Conservation (phyloP, 2,113 vertebrate genomes). For the Euleptes europaea region DNA sequence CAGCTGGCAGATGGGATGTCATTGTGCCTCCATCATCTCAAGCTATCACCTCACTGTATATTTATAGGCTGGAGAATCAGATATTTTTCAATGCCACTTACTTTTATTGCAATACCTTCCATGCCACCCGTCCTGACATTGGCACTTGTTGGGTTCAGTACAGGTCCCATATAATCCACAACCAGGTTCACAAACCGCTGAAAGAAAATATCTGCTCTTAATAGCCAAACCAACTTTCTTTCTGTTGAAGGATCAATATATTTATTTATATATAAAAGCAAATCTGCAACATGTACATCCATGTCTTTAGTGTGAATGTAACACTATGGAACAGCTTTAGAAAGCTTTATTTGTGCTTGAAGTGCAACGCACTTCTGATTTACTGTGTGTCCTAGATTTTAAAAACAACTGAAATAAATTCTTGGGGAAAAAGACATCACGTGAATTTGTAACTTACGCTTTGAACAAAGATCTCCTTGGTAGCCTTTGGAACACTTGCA, state of each 20-base stretch:
- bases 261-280: background rate
- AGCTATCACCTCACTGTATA: background rate
- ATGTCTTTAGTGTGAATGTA: background rate
- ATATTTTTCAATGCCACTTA: conserved; percentile 69
- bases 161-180: conserved; percentile 84
- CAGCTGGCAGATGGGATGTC: background rate
- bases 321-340: background rate
- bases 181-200: conserved; percentile 87
- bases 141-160: conserved; percentile 85
- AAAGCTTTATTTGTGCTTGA: too few relatives aligned
- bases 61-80: background rate
- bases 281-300: too few relatives aligned
- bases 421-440: accelerated
- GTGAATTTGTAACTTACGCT: conserved; percentile 75
- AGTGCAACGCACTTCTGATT: too few relatives aligned
- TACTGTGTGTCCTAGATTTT: too few relatives aligned
- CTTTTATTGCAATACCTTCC: conserved; percentile 90
- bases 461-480: conserved; percentile 88
- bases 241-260: background rate
- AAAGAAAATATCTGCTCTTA: conserved; percentile 11
- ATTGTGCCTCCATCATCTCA: background rate
- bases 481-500: conserved; percentile 91
- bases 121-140: conserved; percentile 87
- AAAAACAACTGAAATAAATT: background rate
- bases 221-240: background rate